Evolutionary conservation across 1,140 invertebrate genomes (phyloP).

Genomic region (Drosophila mojavensis): DNA sequence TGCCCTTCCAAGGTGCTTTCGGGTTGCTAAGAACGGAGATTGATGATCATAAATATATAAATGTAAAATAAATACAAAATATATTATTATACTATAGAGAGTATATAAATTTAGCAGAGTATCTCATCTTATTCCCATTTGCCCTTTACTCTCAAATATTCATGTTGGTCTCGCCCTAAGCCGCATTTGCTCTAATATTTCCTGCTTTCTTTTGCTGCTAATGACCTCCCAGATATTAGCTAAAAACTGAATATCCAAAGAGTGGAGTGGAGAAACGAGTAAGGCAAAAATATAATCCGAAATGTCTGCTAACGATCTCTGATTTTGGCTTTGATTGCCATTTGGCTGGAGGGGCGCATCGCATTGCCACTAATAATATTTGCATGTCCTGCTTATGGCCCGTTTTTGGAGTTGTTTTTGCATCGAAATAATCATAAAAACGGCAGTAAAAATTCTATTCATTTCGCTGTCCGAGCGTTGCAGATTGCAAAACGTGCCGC

Average conservation of each 20-base stretch:
- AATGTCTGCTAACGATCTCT: conserved; percentile 69
- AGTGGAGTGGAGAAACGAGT: not conserved
- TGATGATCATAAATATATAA: too few relatives aligned
- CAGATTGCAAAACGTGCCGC: conserved; percentile 77
- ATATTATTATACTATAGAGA: not conserved
- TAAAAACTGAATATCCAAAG: conserved; percentile 24
- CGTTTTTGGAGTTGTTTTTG: conserved; percentile 38
- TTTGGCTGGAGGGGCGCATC: conserved; percentile 38
- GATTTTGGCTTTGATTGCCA: conserved; percentile 71
- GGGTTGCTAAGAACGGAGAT: conserved; percentile 86
- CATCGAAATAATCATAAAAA: conserved; percentile 69
- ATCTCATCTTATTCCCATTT: not conserved
- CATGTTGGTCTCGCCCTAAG: not conserved
- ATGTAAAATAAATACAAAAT: not conserved
- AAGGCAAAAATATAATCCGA: conserved; percentile 2
- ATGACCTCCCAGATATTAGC: conserved; percentile 27
- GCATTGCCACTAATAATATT: conserved; percentile 75
- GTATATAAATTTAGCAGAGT: not conserved
- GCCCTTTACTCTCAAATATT: not conserved
- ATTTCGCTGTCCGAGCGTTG: conserved; percentile 77
- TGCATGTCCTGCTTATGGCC: conserved; percentile 50
- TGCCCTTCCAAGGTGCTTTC: conserved; percentile 87
- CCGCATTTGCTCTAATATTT: not conserved
- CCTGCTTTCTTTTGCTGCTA: conserved; percentile 27
- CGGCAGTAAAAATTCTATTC: conserved; percentile 81